These are phyloP conservation scores for Amia ocellicauda DNA, from an alignment of 2,113 vertebrate genomes.

Conservation along the genomic window DNA sequence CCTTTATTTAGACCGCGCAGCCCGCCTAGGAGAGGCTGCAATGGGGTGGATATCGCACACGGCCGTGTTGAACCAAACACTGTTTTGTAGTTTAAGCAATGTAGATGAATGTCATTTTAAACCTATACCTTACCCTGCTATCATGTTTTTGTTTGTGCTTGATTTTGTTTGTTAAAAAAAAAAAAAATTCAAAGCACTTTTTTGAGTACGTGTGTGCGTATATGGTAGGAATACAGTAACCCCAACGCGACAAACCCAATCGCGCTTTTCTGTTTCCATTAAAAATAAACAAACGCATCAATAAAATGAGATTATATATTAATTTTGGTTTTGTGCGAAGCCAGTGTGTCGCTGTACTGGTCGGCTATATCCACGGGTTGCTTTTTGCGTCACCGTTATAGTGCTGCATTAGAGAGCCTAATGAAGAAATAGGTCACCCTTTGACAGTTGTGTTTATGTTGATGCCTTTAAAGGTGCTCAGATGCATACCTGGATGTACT, in stretches of 20 bases:
- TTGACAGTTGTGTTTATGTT: constrained; percentile 26
- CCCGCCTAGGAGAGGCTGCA: neutral
- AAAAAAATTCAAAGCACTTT: no score
- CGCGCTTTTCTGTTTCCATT: no score
- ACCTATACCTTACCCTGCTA: no score
- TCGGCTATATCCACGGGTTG: constrained; percentile 32
- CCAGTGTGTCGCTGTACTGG: constrained; percentile 9
- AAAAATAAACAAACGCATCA: no score
- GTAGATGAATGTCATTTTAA: no score
- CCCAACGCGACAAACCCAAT: no score
- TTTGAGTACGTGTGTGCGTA: no score
- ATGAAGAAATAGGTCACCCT: constrained; percentile 36
- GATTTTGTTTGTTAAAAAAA: no score
- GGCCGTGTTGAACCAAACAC: neutral
- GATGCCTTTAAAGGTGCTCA: constrained; percentile 7
- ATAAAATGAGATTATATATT: no score
- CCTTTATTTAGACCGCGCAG: constrained; percentile 8
- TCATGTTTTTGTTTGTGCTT: no score
- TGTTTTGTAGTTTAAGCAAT: no score
- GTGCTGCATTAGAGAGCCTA: constrained; percentile 29
- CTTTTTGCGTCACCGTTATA: constrained; percentile 22
- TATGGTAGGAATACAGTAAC: no score
- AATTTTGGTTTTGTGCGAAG: neutral
- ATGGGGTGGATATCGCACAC: constrained; percentile 5
- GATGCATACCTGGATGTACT: neutral